phyloP scores from a whole-genome alignment of 1,140 invertebrate species.

The Drosophila repleta region DNA sequence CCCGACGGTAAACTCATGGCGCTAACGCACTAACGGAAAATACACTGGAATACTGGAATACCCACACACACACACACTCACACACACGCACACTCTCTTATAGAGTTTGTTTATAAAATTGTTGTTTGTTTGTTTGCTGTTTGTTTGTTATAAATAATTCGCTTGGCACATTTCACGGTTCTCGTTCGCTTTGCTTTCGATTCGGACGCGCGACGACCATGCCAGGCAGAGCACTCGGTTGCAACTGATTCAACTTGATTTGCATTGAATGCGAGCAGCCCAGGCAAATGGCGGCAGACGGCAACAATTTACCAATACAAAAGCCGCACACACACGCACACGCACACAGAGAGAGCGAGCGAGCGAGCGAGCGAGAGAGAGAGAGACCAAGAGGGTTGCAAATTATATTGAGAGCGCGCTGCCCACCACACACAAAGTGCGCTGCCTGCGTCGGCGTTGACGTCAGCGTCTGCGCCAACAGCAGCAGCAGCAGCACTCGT shows the following conservation, averaged over 20 bases:
- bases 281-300: slow-evolving; percentile 76
- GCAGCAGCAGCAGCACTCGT: slow-evolving; percentile 7
- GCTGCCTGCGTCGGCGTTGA: slow-evolving; percentile 37
- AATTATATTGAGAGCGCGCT: slow-evolving; percentile 66
- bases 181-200: slow-evolving; percentile 7
- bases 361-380: too few relatives aligned
- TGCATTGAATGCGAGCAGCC: slow-evolving; percentile 43
- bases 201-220: slow-evolving; percentile 61
- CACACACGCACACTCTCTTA: background rate
- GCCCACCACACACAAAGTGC: slow-evolving; percentile 14
- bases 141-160: slow-evolving; percentile 34
- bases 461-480: slow-evolving; percentile 4
- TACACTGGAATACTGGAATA: slow-evolving; percentile 8
- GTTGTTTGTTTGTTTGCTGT: background rate
- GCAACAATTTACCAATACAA: slow-evolving; percentile 83
- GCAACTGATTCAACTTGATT: slow-evolving; percentile 83
- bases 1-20: slow-evolving; percentile 91
- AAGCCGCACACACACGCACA: slow-evolving; percentile 46
- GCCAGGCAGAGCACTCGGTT: slow-evolving; percentile 76
- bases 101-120: slow-evolving; percentile 1
- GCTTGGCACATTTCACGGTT: slow-evolving; percentile 22
- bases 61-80: slow-evolving; percentile 18
- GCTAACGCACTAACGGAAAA: slow-evolving; percentile 23
- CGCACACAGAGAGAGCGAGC: slow-evolving; percentile 17
- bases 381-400: slow-evolving; percentile 72